A percentile compares a stretch with the other conserved stretches of the same genome.
These are phyloP conservation scores for Calidris pugnax DNA, from an alignment of 2,113 vertebrate species.

Conservation along the genomic window DNA sequence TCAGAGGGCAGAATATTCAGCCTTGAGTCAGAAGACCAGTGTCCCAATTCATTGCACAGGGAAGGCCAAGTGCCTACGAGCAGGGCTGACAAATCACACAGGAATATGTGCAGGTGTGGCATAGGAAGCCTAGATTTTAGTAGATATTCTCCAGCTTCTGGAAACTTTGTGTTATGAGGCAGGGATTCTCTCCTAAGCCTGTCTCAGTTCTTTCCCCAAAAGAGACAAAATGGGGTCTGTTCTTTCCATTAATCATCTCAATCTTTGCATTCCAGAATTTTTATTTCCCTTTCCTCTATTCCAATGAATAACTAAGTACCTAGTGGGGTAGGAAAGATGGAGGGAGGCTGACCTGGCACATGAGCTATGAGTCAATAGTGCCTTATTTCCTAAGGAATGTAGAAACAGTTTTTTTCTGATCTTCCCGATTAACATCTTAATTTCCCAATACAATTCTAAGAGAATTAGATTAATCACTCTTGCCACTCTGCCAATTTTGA, in stretches of 20 bases:
- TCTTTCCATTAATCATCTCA: slow-evolving; percentile 22
- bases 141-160: too few relatives aligned
- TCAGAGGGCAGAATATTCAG: background rate
- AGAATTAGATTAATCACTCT: slow-evolving; percentile 51
- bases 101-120: background rate
- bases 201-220: background rate
- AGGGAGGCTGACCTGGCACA: background rate
- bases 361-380: background rate
- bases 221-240: background rate
- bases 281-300: slow-evolving; percentile 24
- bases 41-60: background rate
- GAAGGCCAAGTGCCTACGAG: background rate
- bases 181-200: background rate
- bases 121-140: background rate
- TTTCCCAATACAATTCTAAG: slow-evolving; percentile 55
- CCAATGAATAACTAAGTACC: slow-evolving; percentile 19
- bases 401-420: slow-evolving; percentile 15
- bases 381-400: background rate
- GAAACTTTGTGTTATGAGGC: too few relatives aligned
- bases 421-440: slow-evolving; percentile 52
- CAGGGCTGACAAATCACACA: background rate
- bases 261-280: slow-evolving; percentile 31
- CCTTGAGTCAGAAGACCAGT: background rate
- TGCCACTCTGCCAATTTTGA: slow-evolving; percentile 6
- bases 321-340: background rate